A percentile compares a stretch with the other conserved stretches of the same genome.
phyloP scores from a whole-genome alignment of 1,140 invertebrate species.

The Chlorops oryzae region DNA sequence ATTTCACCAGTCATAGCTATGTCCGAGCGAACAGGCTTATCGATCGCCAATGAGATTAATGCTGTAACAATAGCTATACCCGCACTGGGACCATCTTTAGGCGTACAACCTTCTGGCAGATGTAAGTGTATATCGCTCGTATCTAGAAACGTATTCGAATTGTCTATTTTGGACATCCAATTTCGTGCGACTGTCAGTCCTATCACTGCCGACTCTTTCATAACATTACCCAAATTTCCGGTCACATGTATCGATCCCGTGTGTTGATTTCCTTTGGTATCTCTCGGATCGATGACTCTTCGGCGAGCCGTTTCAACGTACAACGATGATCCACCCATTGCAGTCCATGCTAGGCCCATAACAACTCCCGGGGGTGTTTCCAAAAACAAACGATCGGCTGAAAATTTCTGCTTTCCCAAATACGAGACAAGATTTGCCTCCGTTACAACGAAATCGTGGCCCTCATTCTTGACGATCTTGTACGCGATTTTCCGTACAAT shows the following conservation, averaged over 20 bases:
- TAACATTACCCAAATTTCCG: conserved; percentile 92
- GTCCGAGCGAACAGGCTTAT: conserved; percentile 66
- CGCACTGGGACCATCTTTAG: conserved; percentile 95
- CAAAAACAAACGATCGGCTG: background rate
- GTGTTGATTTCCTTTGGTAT: conserved; percentile 43
- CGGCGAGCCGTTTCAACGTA: conserved; percentile 81
- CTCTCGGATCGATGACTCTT: conserved; percentile 41
- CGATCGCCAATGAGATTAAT: conserved; percentile 77
- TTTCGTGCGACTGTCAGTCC: conserved; percentile 86
- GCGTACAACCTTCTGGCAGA: conserved; percentile 93
- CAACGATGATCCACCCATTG: conserved; percentile 90
- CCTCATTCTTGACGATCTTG: conserved; percentile 80
- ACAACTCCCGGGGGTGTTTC: conserved; percentile 67
- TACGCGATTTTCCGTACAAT: conserved; percentile 84
- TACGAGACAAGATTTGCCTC: conserved; percentile 75
- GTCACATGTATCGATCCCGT: conserved; percentile 73
- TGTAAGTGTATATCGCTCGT: conserved; percentile 83
- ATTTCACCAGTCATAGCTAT: conserved; percentile 98
- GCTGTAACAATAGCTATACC: conserved; percentile 90
- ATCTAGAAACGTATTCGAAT: conserved; percentile 69
- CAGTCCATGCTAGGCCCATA: conserved; percentile 96
- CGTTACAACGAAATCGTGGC: conserved; percentile 59
- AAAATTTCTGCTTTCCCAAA: conserved; percentile 88
- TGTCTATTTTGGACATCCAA: conserved; percentile 58
- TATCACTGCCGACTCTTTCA: conserved; percentile 93